phyloP scores from a whole-genome alignment of 2,888 invertebrate genomes.

The Neuroscelio doddi region DNA sequence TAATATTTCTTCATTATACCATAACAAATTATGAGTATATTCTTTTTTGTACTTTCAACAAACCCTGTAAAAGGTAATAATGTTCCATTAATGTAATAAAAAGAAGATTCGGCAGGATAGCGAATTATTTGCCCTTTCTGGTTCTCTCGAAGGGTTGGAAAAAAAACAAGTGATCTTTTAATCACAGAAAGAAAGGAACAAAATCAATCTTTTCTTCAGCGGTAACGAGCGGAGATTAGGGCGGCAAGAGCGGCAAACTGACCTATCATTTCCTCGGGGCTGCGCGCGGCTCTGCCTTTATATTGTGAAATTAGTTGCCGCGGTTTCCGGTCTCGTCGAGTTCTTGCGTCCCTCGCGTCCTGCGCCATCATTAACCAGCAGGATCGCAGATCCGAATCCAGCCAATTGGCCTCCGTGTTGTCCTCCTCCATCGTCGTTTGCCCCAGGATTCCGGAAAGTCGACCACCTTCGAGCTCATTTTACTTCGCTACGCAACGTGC shows the following conservation, averaged over 20 bases:
- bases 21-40: no score
- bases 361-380: conserved; percentile 57
- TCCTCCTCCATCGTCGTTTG: conserved; percentile 19
- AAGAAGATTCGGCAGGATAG: conserved; percentile 9
- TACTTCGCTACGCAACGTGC: conserved; percentile 19
- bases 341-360: conserved; percentile 45
- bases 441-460: conserved; percentile 47
- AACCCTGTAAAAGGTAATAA: no score
- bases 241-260: conserved; percentile 55
- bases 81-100: no score
- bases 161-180: conserved; percentile 42
- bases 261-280: conserved; percentile 54
- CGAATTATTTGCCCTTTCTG: conserved; percentile 22
- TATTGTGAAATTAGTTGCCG: conserved; percentile 63
- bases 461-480: conserved; percentile 46
- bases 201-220: conserved; percentile 43
- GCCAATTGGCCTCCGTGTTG: conserved; percentile 34
- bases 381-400: conserved; percentile 41
- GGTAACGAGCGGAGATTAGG: conserved; percentile 51
- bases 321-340: conserved; percentile 63
- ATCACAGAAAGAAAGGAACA: conserved; percentile 48
- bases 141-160: not conserved
- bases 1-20: no score
- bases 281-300: conserved; percentile 59
- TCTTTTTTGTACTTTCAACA: no score